Conservation (phyloP, 2,797 vertebrate genomes). For the Sebastes cheni region DNA sequence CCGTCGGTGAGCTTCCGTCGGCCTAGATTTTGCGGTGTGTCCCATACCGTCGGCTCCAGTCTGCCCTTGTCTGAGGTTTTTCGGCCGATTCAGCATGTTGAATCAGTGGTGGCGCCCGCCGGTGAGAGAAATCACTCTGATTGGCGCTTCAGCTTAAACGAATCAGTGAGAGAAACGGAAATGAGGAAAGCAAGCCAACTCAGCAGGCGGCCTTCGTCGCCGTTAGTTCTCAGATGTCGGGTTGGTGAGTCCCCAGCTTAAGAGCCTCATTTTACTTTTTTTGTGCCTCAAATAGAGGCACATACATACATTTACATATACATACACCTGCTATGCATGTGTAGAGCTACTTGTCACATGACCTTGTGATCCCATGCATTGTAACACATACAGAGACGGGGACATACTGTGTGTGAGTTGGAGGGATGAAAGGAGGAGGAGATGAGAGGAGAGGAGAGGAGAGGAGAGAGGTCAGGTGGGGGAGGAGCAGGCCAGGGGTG, state of each 20-base stretch:
- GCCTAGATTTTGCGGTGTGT: too few species aligned
- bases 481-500: constrained; percentile 69
- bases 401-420: neutral
- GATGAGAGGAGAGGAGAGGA: constrained; percentile 12
- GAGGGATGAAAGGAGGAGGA: neutral
- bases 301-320: neutral
- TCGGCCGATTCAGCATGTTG: too few species aligned
- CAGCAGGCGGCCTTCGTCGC: too few species aligned
- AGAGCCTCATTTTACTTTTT: neutral
- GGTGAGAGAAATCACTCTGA: too few species aligned
- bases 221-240: too few species aligned
- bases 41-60: too few species aligned
- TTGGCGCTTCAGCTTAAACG: too few species aligned
- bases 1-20: too few species aligned
- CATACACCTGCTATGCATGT: constrained; percentile 24
- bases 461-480: constrained; percentile 63
- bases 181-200: too few species aligned
- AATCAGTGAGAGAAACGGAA: too few species aligned
- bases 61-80: too few species aligned
- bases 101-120: too few species aligned
- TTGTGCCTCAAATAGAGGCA: constrained; percentile 9
- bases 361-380: constrained; percentile 53
- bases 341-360: constrained; percentile 48
- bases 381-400: constrained; percentile 18
- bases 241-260: neutral